These are phyloP conservation scores for Hydrotaea diabolus DNA, from an alignment of 2,888 invertebrate species.

Conservation along the genomic window DNA sequence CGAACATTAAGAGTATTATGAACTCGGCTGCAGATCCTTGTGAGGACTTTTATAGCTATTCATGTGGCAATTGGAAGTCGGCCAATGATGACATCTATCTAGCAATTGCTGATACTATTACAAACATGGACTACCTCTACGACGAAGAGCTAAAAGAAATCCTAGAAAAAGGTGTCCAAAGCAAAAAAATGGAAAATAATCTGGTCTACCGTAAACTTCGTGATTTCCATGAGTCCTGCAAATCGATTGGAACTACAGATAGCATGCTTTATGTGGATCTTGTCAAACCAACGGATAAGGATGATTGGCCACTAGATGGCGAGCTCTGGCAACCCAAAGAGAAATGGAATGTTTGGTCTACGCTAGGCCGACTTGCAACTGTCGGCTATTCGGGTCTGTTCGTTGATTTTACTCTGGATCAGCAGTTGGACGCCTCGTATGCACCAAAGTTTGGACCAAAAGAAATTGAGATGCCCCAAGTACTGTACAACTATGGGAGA, in stretches of 20 bases:
- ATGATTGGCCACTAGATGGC: slow-evolving; percentile 60
- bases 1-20: slow-evolving; percentile 64
- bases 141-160: slow-evolving; percentile 53
- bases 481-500: no score
- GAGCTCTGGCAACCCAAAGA: background rate
- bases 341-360: slow-evolving; percentile 63
- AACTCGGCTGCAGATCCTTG: slow-evolving; percentile 64
- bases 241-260: slow-evolving; percentile 51
- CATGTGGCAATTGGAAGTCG: slow-evolving; percentile 69
- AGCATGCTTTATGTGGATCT: slow-evolving; percentile 61
- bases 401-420: slow-evolving; percentile 60
- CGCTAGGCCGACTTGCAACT: slow-evolving; percentile 65
- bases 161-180: slow-evolving; percentile 19
- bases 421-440: slow-evolving; percentile 62
- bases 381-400: slow-evolving; percentile 62
- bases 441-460: slow-evolving; percentile 44
- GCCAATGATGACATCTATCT: slow-evolving; percentile 46
- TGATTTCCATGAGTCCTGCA: slow-evolving; percentile 67
- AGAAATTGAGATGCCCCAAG: no score
- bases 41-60: slow-evolving; percentile 69
- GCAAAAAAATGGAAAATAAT: slow-evolving; percentile 39
- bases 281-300: slow-evolving; percentile 58
- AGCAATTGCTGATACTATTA: slow-evolving; percentile 60
- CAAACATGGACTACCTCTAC: slow-evolving; percentile 57
- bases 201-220: slow-evolving; percentile 59